Percentiles rank a stretch among this genome's conserved stretches.
Conservation (phyloP, 1,140 invertebrate genomes). For the Nilaparvata lugens region DNA sequence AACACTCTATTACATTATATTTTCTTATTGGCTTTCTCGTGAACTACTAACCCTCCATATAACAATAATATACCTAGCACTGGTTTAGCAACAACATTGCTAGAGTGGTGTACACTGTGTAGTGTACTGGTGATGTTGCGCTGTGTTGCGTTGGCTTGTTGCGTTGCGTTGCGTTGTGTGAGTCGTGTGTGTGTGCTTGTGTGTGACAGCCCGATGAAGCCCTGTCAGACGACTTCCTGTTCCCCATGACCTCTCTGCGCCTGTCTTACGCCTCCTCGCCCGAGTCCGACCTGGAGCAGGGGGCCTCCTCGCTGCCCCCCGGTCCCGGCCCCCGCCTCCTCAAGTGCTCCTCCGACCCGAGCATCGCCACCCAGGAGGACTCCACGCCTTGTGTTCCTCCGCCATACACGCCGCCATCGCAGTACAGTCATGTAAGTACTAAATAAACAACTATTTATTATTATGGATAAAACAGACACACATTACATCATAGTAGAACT, state of each 20-base stretch:
- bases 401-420: slow-evolving; percentile 53
- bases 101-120: not conserved
- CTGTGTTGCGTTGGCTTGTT: slow-evolving; percentile 8
- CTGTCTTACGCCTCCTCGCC: slow-evolving; percentile 92
- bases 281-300: slow-evolving; percentile 78
- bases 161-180: slow-evolving; percentile 12
- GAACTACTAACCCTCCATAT: no score
- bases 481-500: no score
- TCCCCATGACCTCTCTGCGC: slow-evolving; percentile 88
- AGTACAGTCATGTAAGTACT: slow-evolving; percentile 33
- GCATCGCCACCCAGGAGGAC: slow-evolving; percentile 61
- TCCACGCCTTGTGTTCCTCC: slow-evolving; percentile 47
- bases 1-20: no score
- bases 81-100: not conserved
- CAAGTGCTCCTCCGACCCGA: slow-evolving; percentile 77
- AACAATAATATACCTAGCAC: no score
- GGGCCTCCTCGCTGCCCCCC: slow-evolving; percentile 46
- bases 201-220: slow-evolving; percentile 64
- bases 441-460: no score
- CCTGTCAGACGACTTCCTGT: slow-evolving; percentile 91
- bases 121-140: slow-evolving; percentile 3
- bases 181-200: slow-evolving; percentile 20
- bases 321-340: slow-evolving; percentile 65
- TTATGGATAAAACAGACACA: no score
- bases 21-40: no score